Evolutionary conservation across 2,113 vertebrate species (phyloP).

Genomic region (Myotis brandtii): DNA sequence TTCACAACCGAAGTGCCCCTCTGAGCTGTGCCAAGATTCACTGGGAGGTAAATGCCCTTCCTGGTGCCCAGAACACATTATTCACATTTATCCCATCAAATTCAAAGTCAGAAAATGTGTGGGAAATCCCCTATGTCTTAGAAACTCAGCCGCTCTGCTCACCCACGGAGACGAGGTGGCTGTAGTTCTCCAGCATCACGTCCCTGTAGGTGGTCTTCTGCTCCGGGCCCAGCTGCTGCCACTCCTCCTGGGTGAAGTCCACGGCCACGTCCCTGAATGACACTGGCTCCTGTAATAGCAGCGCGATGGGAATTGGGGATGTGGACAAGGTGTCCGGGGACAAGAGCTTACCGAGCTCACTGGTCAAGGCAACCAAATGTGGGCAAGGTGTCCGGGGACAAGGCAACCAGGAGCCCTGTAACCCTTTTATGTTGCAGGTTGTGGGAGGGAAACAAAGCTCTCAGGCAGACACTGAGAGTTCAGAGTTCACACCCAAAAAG

Average conservation of each 20-base stretch:
- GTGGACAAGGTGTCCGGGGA: background rate
- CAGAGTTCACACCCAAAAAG: background rate
- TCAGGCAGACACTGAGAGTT: background rate
- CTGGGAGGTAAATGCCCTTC: background rate
- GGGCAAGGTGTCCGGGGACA: background rate
- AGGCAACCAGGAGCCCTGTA: background rate
- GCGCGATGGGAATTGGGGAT: background rate
- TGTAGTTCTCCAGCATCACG: constrained; percentile 82
- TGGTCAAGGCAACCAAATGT: background rate
- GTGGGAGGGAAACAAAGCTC: background rate
- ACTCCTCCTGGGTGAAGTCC: constrained; percentile 80
- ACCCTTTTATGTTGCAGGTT: background rate
- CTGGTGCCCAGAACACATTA: background rate
- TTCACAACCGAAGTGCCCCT: background rate
- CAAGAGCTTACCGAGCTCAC: background rate
- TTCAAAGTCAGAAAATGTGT: background rate
- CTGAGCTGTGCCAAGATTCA: background rate
- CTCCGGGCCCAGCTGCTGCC: constrained; percentile 68
- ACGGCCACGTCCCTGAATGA: constrained; percentile 79
- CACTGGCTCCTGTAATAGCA: constrained; percentile 68
- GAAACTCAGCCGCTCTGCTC: background rate
- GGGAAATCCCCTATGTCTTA: background rate
- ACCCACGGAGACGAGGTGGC: constrained; percentile 74
- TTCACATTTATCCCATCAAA: background rate
- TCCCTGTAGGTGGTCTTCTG: constrained; percentile 75